Evolutionary conservation across 2,888 invertebrate species (phyloP), one percentile per base, ranked within the genome.

Genomic region (Fissipunctia ypsillon): DNA sequence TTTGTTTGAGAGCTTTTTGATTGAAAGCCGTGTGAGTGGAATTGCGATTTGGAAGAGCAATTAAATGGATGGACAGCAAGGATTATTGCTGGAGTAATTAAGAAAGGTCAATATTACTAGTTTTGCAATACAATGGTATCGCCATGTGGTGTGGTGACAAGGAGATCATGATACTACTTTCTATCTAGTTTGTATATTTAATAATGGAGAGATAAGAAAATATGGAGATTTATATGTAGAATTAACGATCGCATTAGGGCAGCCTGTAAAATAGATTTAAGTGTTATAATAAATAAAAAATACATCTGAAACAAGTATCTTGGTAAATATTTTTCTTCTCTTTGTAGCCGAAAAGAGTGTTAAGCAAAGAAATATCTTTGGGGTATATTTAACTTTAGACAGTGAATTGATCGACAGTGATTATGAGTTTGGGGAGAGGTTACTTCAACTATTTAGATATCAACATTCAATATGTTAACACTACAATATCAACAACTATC

Each of bases 1-100:
- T 67, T 35, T 12, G 41, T 54, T 66, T 3, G 19, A 59, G 48
- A 60, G 50, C 25, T 65, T 35, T 22, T 60, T 73, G 10, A 65
- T 65, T 31, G 9, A 16, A 60, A 38, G 6, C 16, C 22, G 16
- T 60, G 60, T 7, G 43, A 14, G 31, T 50, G 41, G 35, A 28
- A 52, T 31, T 14, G 14, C 1, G 19, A n/a, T 16, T 35, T 3
- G 2, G 6, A 22, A 28, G 3, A 9, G 10, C 12, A 72, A 16
- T 50, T 31, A 16, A 7, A 9, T 43, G 22, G 2, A 45, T 43
- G 4, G 3, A 12, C 5, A 22, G 41, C 31, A 14, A 52, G 0
- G 4, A n/a, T 31, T 64, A 7, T 2, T 28, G 38, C 6, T 4
- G 1, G 9, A 31, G 14, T 52, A 19, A 28, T 50, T 52, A 28